phyloP scores from a whole-genome alignment of 30 jellyfish, hydroid and myxozoan genomes.

The Rhopilema esculentum region DNA sequence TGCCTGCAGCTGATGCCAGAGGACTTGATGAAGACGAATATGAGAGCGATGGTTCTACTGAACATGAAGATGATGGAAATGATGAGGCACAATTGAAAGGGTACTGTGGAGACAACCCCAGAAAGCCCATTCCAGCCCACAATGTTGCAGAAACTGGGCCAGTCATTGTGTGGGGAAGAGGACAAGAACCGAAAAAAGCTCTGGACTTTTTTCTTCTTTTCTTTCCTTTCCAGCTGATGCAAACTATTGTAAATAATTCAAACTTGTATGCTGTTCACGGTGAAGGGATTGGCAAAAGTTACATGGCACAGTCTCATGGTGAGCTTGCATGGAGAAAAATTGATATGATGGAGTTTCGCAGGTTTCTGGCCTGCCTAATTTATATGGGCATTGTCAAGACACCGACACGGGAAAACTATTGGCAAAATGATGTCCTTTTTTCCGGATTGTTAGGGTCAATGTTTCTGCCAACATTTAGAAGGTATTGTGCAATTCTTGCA shows the following conservation, averaged over 20 bases:
- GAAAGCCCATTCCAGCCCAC: slow-evolving; percentile 14
- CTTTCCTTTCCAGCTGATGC: slow-evolving; percentile 18
- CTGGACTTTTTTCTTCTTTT: slow-evolving; percentile 12
- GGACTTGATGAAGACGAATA: neutral
- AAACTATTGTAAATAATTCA: slow-evolving; percentile 7
- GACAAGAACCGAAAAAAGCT: slow-evolving; percentile 37
- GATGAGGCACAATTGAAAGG: slow-evolving; percentile 10
- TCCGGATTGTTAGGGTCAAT: no score
- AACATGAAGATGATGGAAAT: neutral
- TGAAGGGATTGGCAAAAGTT: slow-evolving; percentile 28
- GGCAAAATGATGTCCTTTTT: neutral
- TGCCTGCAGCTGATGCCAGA: neutral
- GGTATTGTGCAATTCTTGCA: no score
- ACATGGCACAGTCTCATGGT: slow-evolving; percentile 22
- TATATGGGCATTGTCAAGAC: neutral
- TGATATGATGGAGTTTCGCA: neutral
- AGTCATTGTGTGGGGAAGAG: slow-evolving; percentile 16
- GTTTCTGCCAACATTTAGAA: no score
- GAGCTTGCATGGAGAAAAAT: slow-evolving; percentile 21
- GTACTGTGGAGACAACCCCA: slow-evolving; percentile 20
- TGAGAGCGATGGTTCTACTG: neutral
- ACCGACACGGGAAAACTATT: neutral
- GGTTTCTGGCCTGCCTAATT: slow-evolving; percentile 4
- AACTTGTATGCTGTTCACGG: slow-evolving; percentile 27
- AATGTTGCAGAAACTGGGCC: slow-evolving; percentile 35